Conservation (phyloP, 2,797 vertebrate genomes). For the Mus spretus region DNA sequence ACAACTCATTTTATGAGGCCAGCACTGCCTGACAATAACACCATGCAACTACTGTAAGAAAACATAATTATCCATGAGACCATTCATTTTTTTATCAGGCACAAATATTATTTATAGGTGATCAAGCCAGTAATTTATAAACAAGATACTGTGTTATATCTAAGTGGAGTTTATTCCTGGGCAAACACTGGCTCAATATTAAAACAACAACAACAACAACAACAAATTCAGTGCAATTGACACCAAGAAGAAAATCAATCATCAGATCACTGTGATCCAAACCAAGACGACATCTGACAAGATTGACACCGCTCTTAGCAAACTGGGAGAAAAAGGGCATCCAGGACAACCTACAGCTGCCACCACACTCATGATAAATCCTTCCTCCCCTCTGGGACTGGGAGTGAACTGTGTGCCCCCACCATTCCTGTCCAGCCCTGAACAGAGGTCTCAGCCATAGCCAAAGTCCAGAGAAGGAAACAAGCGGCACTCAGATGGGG, state of each 20-base stretch:
- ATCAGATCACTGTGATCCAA: background rate
- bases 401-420: background rate
- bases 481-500: background rate
- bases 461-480: background rate
- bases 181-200: background rate
- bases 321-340: background rate
- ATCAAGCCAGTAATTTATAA: background rate
- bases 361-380: background rate
- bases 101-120: slow-evolving; percentile 9
- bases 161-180: slow-evolving; percentile 35
- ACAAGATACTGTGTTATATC: background rate
- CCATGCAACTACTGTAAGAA: background rate
- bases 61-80: slow-evolving; percentile 6
- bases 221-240: background rate
- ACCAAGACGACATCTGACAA: background rate
- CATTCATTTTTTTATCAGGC: background rate
- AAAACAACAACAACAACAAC: background rate
- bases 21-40: background rate
- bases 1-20: background rate
- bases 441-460: background rate
- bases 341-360: background rate
- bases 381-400: background rate
- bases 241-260: background rate
- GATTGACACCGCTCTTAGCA: background rate
- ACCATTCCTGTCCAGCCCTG: background rate